phyloP scores from a whole-genome alignment of 2,113 vertebrate genomes.

The Acanthochromis polyacanthus region DNA sequence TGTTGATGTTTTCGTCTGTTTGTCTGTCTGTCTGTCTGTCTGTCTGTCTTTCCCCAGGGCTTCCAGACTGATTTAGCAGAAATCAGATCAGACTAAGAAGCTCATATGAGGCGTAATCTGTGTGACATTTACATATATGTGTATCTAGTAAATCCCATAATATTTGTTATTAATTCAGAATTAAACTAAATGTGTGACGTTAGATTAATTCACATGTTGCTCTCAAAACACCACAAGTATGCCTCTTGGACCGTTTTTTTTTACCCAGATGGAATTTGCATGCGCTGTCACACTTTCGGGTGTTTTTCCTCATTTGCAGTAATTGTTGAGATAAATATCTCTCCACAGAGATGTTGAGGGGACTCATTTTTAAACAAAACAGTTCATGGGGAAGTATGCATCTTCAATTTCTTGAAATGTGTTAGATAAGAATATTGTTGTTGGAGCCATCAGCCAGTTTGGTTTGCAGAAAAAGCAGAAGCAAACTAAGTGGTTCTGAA shows the following conservation, averaged over 20 bases:
- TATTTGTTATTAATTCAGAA: slow-evolving; percentile 75
- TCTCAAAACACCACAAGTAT: slow-evolving; percentile 14
- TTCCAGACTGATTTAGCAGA: slow-evolving; percentile 76
- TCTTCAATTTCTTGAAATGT: too few species aligned
- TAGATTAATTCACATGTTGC: slow-evolving; percentile 49
- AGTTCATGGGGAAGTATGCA: too few species aligned
- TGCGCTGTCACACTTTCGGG: not conserved
- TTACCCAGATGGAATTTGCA: slow-evolving; percentile 19
- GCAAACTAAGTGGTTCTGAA: not conserved
- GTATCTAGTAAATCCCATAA: slow-evolving; percentile 75
- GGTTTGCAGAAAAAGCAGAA: not conserved
- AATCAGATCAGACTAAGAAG: slow-evolving; percentile 82
- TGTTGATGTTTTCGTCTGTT: slow-evolving; percentile 6
- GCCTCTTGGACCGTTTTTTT: slow-evolving; percentile 2
- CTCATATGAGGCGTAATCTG: slow-evolving; percentile 75
- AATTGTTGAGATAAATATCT: not conserved
- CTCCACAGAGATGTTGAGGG: too few species aligned
- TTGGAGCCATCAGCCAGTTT: too few species aligned
- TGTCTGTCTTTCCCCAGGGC: slow-evolving; percentile 33
- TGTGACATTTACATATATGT: slow-evolving; percentile 81
- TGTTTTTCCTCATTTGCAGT: not conserved
- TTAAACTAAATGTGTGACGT: slow-evolving; percentile 67
- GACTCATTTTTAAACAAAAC: too few species aligned
- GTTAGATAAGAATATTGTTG: too few species aligned
- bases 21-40: slow-evolving; percentile 16